phyloP scores from a whole-genome alignment of 2,888 invertebrate genomes.

The Bruchidius siliquastri region DNA sequence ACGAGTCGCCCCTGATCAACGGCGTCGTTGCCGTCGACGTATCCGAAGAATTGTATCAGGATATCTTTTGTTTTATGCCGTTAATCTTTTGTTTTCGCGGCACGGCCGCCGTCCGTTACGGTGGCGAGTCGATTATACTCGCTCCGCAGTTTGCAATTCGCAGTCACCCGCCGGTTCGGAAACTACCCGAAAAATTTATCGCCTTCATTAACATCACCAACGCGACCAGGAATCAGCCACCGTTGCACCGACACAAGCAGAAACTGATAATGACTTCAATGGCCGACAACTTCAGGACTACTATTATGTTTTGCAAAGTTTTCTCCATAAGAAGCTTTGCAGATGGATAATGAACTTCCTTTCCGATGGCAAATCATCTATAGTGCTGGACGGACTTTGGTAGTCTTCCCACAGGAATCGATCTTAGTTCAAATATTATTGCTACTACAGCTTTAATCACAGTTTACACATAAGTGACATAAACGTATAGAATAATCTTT shows the following conservation, averaged over 20 bases:
- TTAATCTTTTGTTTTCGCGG: conserved; percentile 26
- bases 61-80: conserved; percentile 36
- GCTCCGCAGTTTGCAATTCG: conserved; percentile 23
- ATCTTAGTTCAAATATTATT: too few relatives aligned
- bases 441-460: too few relatives aligned
- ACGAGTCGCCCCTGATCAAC: not conserved
- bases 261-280: not conserved
- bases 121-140: conserved; percentile 37
- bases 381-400: too few relatives aligned
- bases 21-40: not conserved
- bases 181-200: conserved; percentile 40
- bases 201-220: conserved; percentile 30
- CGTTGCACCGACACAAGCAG: not conserved
- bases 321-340: not conserved
- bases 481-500: too few relatives aligned
- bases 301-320: not conserved
- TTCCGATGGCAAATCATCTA: too few relatives aligned
- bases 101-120: conserved; percentile 27
- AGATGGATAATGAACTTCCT: too few relatives aligned
- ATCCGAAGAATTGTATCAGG: conserved; percentile 37
- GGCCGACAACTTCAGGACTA: not conserved
- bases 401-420: too few relatives aligned
- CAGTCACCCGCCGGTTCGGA: conserved; percentile 30
- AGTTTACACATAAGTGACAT: too few relatives aligned
- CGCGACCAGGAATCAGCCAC: not conserved